These are phyloP conservation scores for Aphis craccivora DNA, from an alignment of 1,140 invertebrate species.

Conservation along the genomic window DNA sequence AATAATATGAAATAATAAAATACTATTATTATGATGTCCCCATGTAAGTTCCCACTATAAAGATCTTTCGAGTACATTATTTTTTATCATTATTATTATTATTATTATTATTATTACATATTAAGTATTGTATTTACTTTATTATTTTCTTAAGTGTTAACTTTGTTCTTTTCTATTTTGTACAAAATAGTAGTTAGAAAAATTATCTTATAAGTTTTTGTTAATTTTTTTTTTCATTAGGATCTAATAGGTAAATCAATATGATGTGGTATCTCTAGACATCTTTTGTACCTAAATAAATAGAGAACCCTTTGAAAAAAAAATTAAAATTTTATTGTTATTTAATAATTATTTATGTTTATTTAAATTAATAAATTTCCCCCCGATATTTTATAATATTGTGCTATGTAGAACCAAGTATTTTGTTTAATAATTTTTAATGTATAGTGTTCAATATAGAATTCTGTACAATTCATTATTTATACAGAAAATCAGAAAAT, in stretches of 20 bases:
- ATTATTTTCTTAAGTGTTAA: constrained; percentile 57
- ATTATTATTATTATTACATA: constrained; percentile 35
- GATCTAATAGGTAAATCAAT: constrained; percentile 52
- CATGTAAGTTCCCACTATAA: constrained; percentile 3
- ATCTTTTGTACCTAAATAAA: constrained; percentile 54
- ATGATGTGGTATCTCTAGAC: constrained; percentile 23
- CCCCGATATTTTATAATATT: constrained; percentile 55
- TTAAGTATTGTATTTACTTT: constrained; percentile 57
- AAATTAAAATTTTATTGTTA: constrained; percentile 57
- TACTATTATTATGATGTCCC: constrained; percentile 28
- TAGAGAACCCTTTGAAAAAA: constrained; percentile 43
- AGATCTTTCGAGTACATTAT: constrained; percentile 48
- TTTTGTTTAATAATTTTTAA: constrained; percentile 56
- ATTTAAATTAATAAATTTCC: constrained; percentile 52
- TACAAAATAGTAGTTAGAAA: constrained; percentile 56
- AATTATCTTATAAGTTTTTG: constrained; percentile 48
- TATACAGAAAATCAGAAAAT: constrained; percentile 54
- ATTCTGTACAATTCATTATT: constrained; percentile 57
- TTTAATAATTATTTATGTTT: constrained; percentile 58
- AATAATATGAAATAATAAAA: constrained; percentile 37
- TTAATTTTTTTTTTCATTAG: constrained; percentile 56
- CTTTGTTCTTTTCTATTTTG: constrained; percentile 58
- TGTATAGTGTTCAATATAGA: constrained; percentile 57
- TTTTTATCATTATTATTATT: constrained; percentile 33
- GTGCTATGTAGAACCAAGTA: constrained; percentile 56